Evolutionary conservation across 2,888 invertebrate genomes (phyloP).

Genomic region (Callosobruchus maculatus): DNA sequence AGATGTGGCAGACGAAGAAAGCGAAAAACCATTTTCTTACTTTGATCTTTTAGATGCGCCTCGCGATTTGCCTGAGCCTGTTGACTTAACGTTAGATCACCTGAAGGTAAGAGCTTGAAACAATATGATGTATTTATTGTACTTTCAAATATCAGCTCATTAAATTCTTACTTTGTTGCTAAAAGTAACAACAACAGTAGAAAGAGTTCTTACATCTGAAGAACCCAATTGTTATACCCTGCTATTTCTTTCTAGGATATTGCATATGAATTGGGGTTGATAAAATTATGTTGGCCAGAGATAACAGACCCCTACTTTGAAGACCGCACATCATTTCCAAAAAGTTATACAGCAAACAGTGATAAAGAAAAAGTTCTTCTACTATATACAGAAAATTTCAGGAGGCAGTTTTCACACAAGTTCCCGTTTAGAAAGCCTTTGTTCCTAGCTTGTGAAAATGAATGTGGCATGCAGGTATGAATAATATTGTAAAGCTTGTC

Average conservation of each 20-base stretch:
- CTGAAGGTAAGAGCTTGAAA: constrained; percentile 43
- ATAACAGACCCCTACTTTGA: constrained; percentile 56
- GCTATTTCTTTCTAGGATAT: constrained; percentile 48
- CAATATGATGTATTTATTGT: too few species aligned
- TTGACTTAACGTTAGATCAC: constrained; percentile 51
- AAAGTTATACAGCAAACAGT: constrained; percentile 62
- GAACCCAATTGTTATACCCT: neutral
- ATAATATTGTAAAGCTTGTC: too few species aligned
- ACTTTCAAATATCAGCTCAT: too few species aligned
- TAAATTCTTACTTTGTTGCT: too few species aligned
- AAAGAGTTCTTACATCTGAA: too few species aligned
- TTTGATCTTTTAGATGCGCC: constrained; percentile 42
- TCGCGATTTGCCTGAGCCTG: constrained; percentile 37
- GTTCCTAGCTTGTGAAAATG: constrained; percentile 69
- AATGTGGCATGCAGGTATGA: constrained; percentile 70
- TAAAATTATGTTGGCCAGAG: constrained; percentile 64
- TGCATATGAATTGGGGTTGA: constrained; percentile 58
- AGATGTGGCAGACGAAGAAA: constrained; percentile 15
- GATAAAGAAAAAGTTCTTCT: constrained; percentile 69
- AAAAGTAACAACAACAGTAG: too few species aligned
- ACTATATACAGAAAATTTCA: constrained; percentile 75
- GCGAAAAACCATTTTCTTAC: constrained; percentile 37
- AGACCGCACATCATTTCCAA: constrained; percentile 59
- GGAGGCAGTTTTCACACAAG: constrained; percentile 62
- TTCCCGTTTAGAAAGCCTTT: constrained; percentile 62